phyloP scores from a whole-genome alignment of 2,888 invertebrate species.

The Andrena praecox region DNA sequence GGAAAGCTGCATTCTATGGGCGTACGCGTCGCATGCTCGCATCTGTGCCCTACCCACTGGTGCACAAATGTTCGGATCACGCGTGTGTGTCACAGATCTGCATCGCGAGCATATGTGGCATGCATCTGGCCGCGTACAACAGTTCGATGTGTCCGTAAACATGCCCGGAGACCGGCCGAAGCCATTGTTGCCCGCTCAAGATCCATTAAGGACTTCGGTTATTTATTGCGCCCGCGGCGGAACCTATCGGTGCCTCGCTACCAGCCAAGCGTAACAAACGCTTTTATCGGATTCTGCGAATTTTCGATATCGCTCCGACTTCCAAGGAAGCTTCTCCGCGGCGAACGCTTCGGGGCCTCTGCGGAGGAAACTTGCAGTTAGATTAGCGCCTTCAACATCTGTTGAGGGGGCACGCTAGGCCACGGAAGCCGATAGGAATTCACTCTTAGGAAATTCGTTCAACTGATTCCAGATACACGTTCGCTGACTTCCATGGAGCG shows the following conservation, averaged over 20 bases:
- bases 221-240: constrained; percentile 74
- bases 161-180: constrained; percentile 68
- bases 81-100: constrained; percentile 30
- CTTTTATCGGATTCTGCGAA: constrained; percentile 70
- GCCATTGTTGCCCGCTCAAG: constrained; percentile 78
- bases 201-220: constrained; percentile 82
- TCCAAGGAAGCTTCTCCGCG: constrained; percentile 30
- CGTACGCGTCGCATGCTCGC: constrained; percentile 8
- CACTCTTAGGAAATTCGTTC: neutral
- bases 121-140: constrained; percentile 20
- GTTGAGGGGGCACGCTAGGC: neutral
- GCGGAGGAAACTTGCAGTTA: constrained; percentile 26
- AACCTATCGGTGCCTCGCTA: constrained; percentile 28
- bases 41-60: constrained; percentile 18
- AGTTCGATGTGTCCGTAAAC: constrained; percentile 49
- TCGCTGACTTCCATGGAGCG: too few relatives aligned
- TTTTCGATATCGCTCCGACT: constrained; percentile 66
- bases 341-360: neutral
- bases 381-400: constrained; percentile 36
- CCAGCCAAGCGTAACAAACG: constrained; percentile 29
- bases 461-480: too few relatives aligned
- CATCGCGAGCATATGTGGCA: constrained; percentile 23
- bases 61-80: constrained; percentile 21
- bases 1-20: constrained; percentile 3
- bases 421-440: neutral